Conservation (phyloP, 2,888 invertebrate genomes). For the Drosophila histrio region DNA sequence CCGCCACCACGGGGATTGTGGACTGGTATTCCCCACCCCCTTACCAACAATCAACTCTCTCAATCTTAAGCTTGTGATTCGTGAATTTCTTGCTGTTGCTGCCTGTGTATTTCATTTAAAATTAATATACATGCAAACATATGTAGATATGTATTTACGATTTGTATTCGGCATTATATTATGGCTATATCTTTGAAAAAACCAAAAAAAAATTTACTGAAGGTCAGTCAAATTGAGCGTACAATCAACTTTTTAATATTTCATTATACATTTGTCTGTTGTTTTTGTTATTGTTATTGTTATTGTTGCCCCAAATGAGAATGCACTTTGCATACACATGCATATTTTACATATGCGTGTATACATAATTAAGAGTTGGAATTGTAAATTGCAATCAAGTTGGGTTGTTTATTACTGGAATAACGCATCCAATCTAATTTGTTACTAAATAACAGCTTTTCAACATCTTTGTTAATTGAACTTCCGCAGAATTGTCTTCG, state of each 20-base stretch:
- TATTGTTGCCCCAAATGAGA: conserved; percentile 33
- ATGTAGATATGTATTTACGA: conserved; percentile 38
- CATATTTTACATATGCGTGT: conserved; percentile 1
- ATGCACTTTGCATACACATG: conserved; percentile 34
- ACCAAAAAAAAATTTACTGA: conserved; percentile 54
- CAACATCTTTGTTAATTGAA: conserved; percentile 40
- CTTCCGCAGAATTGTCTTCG: conserved; percentile 49
- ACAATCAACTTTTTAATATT: conserved; percentile 73
- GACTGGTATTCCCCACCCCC: conserved; percentile 66
- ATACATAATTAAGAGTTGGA: conserved; percentile 4
- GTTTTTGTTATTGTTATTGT: conserved; percentile 15
- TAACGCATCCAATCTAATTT: background rate
- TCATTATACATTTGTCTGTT: conserved; percentile 46
- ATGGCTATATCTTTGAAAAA: conserved; percentile 61
- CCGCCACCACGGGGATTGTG: conserved; percentile 43
- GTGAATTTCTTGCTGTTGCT: conserved; percentile 44
- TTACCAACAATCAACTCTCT: conserved; percentile 16
- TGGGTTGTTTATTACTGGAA: conserved; percentile 9
- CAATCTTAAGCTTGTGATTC: conserved; percentile 42
- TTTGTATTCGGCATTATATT: conserved; percentile 46
- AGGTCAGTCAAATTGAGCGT: conserved; percentile 74
- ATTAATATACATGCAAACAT: conserved; percentile 51
- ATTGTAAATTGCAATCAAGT: background rate
- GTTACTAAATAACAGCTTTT: background rate
- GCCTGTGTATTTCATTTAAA: conserved; percentile 55